Base-by-base conservation (phyloP, 1,140 invertebrate genomes). In the Ceratoteleas bidentatus region DNA sequence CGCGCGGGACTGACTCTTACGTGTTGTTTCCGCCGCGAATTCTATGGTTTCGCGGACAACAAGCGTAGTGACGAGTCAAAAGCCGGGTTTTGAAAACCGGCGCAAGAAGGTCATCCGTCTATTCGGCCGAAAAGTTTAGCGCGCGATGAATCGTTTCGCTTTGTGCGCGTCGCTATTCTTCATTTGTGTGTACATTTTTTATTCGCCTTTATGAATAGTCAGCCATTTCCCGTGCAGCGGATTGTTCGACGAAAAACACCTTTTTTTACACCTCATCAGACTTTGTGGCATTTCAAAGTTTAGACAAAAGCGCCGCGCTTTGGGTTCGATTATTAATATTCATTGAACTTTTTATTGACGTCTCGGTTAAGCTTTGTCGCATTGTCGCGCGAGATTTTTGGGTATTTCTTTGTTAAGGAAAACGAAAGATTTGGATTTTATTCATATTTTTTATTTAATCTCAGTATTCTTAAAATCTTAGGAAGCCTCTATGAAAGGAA, bases 1-100 rank as follows among this genome's bases (percentile, higher is more conserved):
- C 69, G 57, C 40, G 61, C 57, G 45, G 60, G 13, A 81, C 84
- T 73, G 64, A 83, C 83, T 64, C 40, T 10, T 43, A 62, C 70
- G 62, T 65, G 60, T 54, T 65, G 57, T 61, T 73, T 40, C 54
- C 65, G 10, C 50, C 57, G 7, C 14, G 43, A 62, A 38, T 61
- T 57, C 45, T 10, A 13, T 33, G 24, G 33, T 38, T 62, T n/a
- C 15, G 38, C 38, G 34, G 61, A 33, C 68, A 45, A 38, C 52
- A 38, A 47, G 38, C 24, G 53, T 58, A 58, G 60, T 58, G 61
- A 64, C 54, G 47, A 60, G 58, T 73, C 69, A 62, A 78, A 73
- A 65, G 62, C 47, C n/a, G 45, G 45, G 45, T 16, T 49, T 62
- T 50, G 10, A n/a, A 40, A 40, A 11, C 10, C 8, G 15, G 14